Conservation (phyloP, 2,797 vertebrate genomes). For the Danio jaintianensis region DNA sequence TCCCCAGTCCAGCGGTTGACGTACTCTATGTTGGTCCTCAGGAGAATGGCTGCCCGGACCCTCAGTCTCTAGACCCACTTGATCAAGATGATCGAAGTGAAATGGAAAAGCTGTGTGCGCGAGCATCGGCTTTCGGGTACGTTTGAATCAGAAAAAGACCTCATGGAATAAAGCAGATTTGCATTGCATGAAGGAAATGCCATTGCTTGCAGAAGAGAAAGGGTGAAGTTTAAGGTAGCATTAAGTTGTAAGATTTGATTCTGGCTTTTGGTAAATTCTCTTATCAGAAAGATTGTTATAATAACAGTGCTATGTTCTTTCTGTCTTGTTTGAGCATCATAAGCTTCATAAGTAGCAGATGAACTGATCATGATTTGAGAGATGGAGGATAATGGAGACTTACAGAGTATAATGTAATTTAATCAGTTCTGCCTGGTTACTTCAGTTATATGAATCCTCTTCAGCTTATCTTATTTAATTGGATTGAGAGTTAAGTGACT, state of each 20-base stretch:
- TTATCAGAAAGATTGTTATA: not conserved
- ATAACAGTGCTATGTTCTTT: not conserved
- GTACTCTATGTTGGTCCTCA: constrained; percentile 88
- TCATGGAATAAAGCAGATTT: not conserved
- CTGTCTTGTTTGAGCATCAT: constrained; percentile 1
- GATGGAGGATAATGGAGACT: not conserved
- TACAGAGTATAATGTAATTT: constrained; percentile 13
- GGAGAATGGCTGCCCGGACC: constrained; percentile 73
- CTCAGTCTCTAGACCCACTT: constrained; percentile 81
- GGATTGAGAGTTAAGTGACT: not conserved
- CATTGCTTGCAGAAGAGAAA: not conserved
- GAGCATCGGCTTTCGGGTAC: constrained; percentile 88
- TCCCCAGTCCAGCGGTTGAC: constrained; percentile 84
- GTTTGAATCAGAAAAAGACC: constrained; percentile 35
- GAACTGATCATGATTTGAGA: constrained; percentile 12
- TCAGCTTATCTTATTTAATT: constrained; percentile 24
- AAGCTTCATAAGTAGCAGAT: not conserved
- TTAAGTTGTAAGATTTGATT: not conserved
- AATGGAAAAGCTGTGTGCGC: constrained; percentile 87
- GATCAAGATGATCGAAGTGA: constrained; percentile 82
- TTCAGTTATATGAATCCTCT: constrained; percentile 7
- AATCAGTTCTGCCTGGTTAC: constrained; percentile 12
- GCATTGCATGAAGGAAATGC: constrained; percentile 11
- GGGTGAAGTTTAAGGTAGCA: not conserved
- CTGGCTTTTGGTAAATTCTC: constrained; percentile 4